Percentiles rank a stretch among this genome's conserved stretches.
phyloP scores from a whole-genome alignment of 2,113 vertebrate species.

The Cephalopterus ornatus region DNA sequence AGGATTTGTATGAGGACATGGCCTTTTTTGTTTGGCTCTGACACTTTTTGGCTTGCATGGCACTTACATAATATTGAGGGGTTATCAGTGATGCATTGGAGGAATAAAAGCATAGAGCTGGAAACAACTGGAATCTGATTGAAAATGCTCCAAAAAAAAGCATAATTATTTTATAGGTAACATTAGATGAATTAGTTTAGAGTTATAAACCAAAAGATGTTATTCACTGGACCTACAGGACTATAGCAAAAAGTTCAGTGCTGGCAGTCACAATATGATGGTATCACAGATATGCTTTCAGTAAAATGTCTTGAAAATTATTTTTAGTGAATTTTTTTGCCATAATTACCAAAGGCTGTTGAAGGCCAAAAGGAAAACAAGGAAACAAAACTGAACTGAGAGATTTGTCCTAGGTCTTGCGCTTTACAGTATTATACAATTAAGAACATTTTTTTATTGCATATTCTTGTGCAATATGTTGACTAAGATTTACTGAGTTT shows the following conservation, averaged over 20 bases:
- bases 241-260: background rate
- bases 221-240: background rate
- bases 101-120: background rate
- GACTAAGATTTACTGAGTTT: background rate
- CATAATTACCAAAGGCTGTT: background rate
- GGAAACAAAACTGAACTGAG: background rate
- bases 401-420: background rate
- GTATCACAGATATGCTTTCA: accelerated
- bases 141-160: constrained; percentile 17
- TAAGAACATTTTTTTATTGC: background rate
- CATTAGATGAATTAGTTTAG: background rate
- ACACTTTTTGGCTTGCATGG: background rate
- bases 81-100: background rate
- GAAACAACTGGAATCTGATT: background rate
- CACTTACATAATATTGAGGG: background rate
- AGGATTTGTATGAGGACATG: background rate
- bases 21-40: background rate
- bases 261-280: background rate
- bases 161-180: constrained; percentile 27
- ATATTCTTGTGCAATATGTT: background rate
- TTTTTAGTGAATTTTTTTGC: background rate
- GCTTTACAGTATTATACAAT: background rate
- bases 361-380: background rate
- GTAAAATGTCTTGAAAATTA: background rate
- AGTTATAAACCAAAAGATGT: constrained; percentile 6